Percentiles rank a stretch among this genome's conserved stretches.
phyloP scores from a whole-genome alignment of 2,888 invertebrate genomes.

The Hedya salicella region DNA sequence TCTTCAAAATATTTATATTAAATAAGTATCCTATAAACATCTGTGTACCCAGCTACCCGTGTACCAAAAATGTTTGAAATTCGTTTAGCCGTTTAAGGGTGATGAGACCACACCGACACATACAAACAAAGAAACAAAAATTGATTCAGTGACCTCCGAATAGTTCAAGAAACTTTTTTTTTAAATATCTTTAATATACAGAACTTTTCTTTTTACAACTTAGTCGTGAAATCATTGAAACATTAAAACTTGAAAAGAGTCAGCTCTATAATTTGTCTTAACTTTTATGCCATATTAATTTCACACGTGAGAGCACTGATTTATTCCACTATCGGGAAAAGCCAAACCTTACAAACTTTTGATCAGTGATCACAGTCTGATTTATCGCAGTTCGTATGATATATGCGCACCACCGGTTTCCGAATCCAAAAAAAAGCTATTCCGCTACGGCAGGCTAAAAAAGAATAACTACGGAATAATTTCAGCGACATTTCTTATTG shows the following conservation, averaged over 20 bases:
- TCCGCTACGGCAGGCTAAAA: neutral
- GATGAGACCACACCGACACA: no score
- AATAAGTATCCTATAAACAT: no score
- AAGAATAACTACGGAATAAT: no score
- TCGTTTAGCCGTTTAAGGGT: no score
- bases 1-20: no score
- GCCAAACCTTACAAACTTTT: slow-evolving; percentile 70
- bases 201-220: no score
- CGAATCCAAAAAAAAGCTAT: slow-evolving; percentile 32
- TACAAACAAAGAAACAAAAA: no score
- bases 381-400: slow-evolving; percentile 63
- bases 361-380: slow-evolving; percentile 70
- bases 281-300: slow-evolving; percentile 67
- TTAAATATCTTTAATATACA: no score
- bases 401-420: slow-evolving; percentile 54
- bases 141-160: no score
- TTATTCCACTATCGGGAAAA: slow-evolving; percentile 69
- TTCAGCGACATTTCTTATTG: neutral
- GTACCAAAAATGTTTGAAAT: no score
- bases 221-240: neutral
- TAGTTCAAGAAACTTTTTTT: no score
- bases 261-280: slow-evolving; percentile 53
- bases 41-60: no score
- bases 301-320: slow-evolving; percentile 65
- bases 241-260: neutral